Evolutionary conservation across 2,113 vertebrate species (phyloP), one percentile per base, ranked within the genome.

Genomic region (Cyprinodon brontotheroides): DNA sequence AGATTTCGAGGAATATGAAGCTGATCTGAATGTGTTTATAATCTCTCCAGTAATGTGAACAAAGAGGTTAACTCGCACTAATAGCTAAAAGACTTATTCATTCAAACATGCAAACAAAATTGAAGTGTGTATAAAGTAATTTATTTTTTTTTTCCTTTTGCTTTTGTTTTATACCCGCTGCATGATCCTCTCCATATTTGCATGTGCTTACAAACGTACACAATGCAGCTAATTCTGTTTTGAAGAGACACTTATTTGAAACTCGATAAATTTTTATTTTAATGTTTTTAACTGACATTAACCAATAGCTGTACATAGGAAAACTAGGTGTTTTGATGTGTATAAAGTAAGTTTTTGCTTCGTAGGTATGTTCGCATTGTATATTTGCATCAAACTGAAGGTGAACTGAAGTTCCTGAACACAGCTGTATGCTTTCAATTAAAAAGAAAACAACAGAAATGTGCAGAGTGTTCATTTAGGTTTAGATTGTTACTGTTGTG

Each of bases 351-450:
- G 77, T 91, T 87, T 75, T 85, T 77, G 81, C 87, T 84, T 88
- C 86, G 80, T 89, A 88, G 86, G 83, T 92, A 75, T 92, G 85
- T 93, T 89, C 70, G 85, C 92, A 88, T 82, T 94, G 90, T 93
- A 93, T 68, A 93, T 93, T 92, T 91, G 91, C 87, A 90, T 87
- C 90, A 85, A 84, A 85, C 81, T 73, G 61, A 89, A 87, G 37
- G 88, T 83, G 77, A 84, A 89, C 75, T 74, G 79, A 77, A 57
- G 87, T 76, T 87, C 82, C 82, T 89, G 67, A 72, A 84, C 81
- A 87, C 80, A 81, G 80, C 87, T 90, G 78, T 92, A 91, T 59
- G 88, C 85, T 90, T 94, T 92, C 85, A 85, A 92, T 92, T 93
- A 93, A 92, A 93, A 83, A 36, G 29, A 48, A 86, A 80, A 76